phyloP scores from a whole-genome alignment of 2,888 invertebrate genomes.

The Drosophila siamana region DNA sequence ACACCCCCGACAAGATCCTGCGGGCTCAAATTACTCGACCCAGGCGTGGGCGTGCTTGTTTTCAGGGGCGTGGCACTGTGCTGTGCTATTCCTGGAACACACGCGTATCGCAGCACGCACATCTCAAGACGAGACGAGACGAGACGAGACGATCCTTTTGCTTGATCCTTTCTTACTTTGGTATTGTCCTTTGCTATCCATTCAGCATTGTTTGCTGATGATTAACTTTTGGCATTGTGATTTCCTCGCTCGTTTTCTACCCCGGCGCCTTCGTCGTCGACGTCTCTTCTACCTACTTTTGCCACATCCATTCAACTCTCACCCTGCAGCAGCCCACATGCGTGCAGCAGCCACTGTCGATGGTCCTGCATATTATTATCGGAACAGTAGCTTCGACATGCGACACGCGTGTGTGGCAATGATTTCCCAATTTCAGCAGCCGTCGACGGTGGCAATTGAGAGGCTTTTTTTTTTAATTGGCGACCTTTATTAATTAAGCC shows the following conservation, averaged over 20 bases:
- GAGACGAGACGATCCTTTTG: not conserved
- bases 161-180: slow-evolving; percentile 43
- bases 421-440: slow-evolving; percentile 37
- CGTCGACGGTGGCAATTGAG: slow-evolving; percentile 39
- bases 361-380: slow-evolving; percentile 67
- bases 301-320: not conserved
- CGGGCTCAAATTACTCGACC: slow-evolving; percentile 61
- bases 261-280: slow-evolving; percentile 8
- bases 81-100: slow-evolving; percentile 67
- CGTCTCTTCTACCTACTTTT: not conserved
- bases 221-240: slow-evolving; percentile 57
- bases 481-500: slow-evolving; percentile 73
- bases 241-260: slow-evolving; percentile 21
- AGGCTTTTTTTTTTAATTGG: slow-evolving; percentile 36
- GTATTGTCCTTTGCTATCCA: slow-evolving; percentile 36
- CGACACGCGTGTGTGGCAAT: slow-evolving; percentile 63
- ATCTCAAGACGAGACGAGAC: slow-evolving; percentile 43
- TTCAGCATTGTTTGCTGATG: slow-evolving; percentile 29
- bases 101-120: slow-evolving; percentile 78
- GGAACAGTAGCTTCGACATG: slow-evolving; percentile 31
- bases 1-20: slow-evolving; percentile 59
- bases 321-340: slow-evolving; percentile 63
- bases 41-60: slow-evolving; percentile 20
- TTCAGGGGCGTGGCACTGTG: slow-evolving; percentile 29
- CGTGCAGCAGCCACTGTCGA: slow-evolving; percentile 19